Evolutionary conservation across 2,113 vertebrate genomes (phyloP), one percentile per base, ranked within the genome.

Genomic region (Puma concolor): DNA sequence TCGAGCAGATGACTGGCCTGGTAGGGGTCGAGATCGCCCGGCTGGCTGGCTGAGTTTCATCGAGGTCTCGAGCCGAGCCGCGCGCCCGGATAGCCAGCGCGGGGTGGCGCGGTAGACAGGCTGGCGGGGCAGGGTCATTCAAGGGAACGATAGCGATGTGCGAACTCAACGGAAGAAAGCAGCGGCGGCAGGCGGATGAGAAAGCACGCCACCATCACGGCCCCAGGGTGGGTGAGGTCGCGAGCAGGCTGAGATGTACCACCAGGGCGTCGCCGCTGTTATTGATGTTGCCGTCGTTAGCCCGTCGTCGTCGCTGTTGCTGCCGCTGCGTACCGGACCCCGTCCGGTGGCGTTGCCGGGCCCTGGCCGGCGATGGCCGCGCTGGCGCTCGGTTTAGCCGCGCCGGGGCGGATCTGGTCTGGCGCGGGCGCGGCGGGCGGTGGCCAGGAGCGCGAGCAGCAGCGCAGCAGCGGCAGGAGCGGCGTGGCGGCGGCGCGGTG

Each of bases 181-280:
- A n/a, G n/a, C n/a, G n/a, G n/a, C n/a, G n/a, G n/a, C n/a, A n/a
- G n/a, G n/a, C n/a, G n/a, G n/a, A n/a, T n/a, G n/a, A n/a, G n/a
- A n/a, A n/a, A n/a, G 97, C 99, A 99, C 95, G 99, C 98, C 97
- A 99, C 98, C 97, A 99, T 98, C 76, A 99, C 99, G 7, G 99
- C 98, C 96, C 99, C 91, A 99, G 98, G 52, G 99, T 99, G 38
- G 99, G 99, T 41, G n/a, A 99, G 99, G 92, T 99, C 99, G 92
- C 98, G 99, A 99, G 99, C 72, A 99, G 85, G 1, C 98, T 98
- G 94, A 99, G 81, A 99, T 97, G 90, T n/a, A n/a, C n/a, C 80
- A 98, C 97, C 72, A 91, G 96, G 71, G 98, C 95, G 74, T 98
- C 95, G 90, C 98, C 97, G 92, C 97, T n/a, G n/a, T n/a, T n/a